phyloP scores from a whole-genome alignment of 2,797 vertebrate genomes.

The Acropternis orthonyx region DNA sequence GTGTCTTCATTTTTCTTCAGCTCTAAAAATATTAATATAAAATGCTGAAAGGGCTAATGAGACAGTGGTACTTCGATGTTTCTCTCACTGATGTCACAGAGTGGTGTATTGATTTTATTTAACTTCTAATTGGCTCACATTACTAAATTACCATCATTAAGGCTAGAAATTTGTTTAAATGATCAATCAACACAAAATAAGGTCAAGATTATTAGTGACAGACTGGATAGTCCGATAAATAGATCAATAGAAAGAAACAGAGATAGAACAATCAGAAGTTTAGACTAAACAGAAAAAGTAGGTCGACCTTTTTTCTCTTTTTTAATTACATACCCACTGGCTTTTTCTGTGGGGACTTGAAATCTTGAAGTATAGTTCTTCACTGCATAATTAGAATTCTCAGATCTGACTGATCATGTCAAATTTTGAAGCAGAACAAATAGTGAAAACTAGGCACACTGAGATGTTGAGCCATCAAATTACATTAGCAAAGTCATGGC shows the following conservation, averaged over 20 bases:
- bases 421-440: slow-evolving; percentile 72
- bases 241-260: slow-evolving; percentile 67
- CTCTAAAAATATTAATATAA: neutral
- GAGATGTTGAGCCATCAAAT: slow-evolving; percentile 65
- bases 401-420: slow-evolving; percentile 65
- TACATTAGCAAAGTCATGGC: slow-evolving; percentile 58
- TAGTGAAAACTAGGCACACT: slow-evolving; percentile 62
- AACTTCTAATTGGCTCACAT: slow-evolving; percentile 54
- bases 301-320: slow-evolving; percentile 26
- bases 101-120: slow-evolving; percentile 62
- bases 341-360: slow-evolving; percentile 56
- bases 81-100: slow-evolving; percentile 44
- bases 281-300: slow-evolving; percentile 37
- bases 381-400: slow-evolving; percentile 65
- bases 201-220: slow-evolving; percentile 72
- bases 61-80: neutral
- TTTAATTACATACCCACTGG: slow-evolving; percentile 71
- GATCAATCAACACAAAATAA: slow-evolving; percentile 69
- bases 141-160: slow-evolving; percentile 66
- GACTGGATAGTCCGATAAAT: slow-evolving; percentile 66
- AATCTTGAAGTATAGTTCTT: slow-evolving; percentile 63
- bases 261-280: slow-evolving; percentile 57
- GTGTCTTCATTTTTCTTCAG: neutral
- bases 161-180: slow-evolving; percentile 65
- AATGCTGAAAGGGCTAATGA: slow-evolving; percentile 1